These are phyloP conservation scores for Eubucco bourcierii DNA, from an alignment of 2,113 vertebrate genomes.

Conservation along the genomic window DNA sequence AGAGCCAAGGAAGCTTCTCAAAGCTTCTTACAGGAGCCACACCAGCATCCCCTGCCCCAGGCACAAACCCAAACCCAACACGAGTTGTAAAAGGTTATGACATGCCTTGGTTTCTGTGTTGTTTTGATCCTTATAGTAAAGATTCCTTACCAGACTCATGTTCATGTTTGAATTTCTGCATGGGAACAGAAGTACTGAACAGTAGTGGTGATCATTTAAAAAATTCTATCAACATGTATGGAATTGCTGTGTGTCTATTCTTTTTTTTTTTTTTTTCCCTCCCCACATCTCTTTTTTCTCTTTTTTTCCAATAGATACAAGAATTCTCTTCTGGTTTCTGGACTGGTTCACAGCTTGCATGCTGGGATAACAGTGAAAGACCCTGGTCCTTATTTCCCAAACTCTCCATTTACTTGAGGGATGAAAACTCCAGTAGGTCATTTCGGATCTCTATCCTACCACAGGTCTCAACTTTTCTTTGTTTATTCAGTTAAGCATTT, in stretches of 20 bases:
- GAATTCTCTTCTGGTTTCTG: constrained; percentile 93
- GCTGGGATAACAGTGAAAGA: constrained; percentile 87
- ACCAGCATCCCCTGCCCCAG: neutral
- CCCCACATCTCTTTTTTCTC: neutral
- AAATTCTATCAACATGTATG: neutral
- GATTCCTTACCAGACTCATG: neutral
- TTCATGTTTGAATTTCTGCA: neutral
- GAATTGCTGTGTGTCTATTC: neutral
- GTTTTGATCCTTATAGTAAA: neutral
- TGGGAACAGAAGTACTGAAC: accelerated
- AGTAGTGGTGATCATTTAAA: neutral
- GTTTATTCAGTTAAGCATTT: constrained; percentile 3
- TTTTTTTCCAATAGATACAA: constrained; percentile 78
- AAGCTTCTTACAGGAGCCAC: neutral
- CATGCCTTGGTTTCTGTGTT: accelerated
- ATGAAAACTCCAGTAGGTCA: constrained; percentile 88
- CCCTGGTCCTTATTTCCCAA: constrained; percentile 94
- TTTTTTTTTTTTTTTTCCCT: neutral
- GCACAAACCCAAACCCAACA: neutral
- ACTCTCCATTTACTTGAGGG: constrained; percentile 92
- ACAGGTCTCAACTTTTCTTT: constrained; percentile 78
- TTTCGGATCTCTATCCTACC: constrained; percentile 93
- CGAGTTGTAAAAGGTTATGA: neutral
- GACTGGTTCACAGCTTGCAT: constrained; percentile 91
- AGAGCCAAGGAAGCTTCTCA: neutral